Evolutionary conservation across 2,113 vertebrate species (phyloP).

Genomic region (Carlito syrichta): DNA sequence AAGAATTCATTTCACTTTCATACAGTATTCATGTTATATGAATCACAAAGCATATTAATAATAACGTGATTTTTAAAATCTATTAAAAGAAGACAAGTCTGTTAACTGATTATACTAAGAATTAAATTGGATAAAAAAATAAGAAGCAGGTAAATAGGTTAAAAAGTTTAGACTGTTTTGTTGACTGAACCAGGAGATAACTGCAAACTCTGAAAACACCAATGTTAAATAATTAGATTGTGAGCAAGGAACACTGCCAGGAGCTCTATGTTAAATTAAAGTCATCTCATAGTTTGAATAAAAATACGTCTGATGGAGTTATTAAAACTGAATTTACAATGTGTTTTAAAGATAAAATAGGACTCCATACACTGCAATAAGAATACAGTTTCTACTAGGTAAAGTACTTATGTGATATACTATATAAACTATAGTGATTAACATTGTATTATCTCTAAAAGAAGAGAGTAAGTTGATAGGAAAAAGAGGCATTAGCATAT

Average conservation of each 20-base stretch:
- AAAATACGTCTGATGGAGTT: neutral
- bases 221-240: slow-evolving; percentile 8
- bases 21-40: slow-evolving; percentile 30
- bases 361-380: neutral
- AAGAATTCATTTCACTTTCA: slow-evolving; percentile 48
- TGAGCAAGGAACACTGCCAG: slow-evolving; percentile 16
- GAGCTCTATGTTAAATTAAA: neutral
- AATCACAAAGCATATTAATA: slow-evolving; percentile 34
- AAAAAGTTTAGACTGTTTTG: slow-evolving; percentile 1
- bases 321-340: neutral
- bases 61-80: slow-evolving; percentile 32
- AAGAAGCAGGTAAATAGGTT: slow-evolving; percentile 27
- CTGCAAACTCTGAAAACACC: neutral
- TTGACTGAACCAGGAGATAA: slow-evolving; percentile 30
- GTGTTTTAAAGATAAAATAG: neutral
- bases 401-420: neutral
- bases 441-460: neutral
- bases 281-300: neutral
- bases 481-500: neutral
- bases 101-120: slow-evolving; percentile 38
- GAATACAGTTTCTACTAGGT: neutral
- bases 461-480: neutral
- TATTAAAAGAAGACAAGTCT: slow-evolving; percentile 18
- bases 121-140: neutral
- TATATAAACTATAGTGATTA: neutral